Evolutionary conservation across 1,140 invertebrate genomes (phyloP), one percentile per base, ranked within the genome.

Genomic region (Leptinotarsa texana): DNA sequence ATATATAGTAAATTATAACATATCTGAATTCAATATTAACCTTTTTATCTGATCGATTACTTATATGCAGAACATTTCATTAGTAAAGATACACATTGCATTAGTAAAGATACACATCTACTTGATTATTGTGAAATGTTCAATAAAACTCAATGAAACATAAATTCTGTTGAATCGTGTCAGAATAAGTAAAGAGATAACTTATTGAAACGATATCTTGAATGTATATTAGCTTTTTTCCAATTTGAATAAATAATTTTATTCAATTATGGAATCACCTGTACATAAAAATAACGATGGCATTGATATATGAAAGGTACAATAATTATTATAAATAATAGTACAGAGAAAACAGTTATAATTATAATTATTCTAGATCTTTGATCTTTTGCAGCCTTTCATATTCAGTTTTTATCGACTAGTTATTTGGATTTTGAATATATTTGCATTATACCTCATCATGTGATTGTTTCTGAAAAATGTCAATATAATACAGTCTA

Each of bases 251-350:
- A 61, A 57, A 70, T 70, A 70, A 70, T 48, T 57, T 70, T 70
- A 70, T 70, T 70, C 69, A 70, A 70, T 70, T 70, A 70, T 48
- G 33, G 69, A 70, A 70, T 48, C 47, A 42, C 47, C 22, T 27
- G 18, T 48, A 48, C 21, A 70, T 57, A 48, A 70, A 70, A 70
- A 51, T 70, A 61, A 70, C 69, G 69, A 70, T 70, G 69, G 49
- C 69, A 70, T 70, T 70, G 69, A 70, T 70, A 70, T 70, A 70
- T 70, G 69, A 70, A 70, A 70, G 69, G 69, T 48, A 61, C 69
- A 70, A 48, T 70, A 57, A 70, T 70, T 70, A 70, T 70, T 57
- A 57, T 70, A 70, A 70, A 70, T 69, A 47, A 69, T 70, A 70
- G 47, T 8, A 49, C 21, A 48, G 49, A 48, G 47, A 70, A 51